Base-by-base conservation (phyloP, 2,888 invertebrate species). In the Cenopis cana region DNA sequence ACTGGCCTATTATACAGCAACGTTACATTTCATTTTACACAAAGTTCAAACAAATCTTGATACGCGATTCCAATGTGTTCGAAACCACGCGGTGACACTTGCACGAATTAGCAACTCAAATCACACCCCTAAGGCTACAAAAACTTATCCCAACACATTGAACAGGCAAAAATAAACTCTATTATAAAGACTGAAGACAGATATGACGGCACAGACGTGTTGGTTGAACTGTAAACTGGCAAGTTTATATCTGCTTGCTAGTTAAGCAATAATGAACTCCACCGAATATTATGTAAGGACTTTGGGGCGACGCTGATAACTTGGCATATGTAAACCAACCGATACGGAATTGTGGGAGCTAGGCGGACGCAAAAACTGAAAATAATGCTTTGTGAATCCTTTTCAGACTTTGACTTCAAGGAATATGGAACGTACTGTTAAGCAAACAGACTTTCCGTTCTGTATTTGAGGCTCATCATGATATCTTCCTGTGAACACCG, bases 71-170 rank as follows among this genome's bases (percentile, higher is more conserved):
- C 38, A 54, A 64, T 18, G 64, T 54, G 24, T 64, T 64, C 38
- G 54, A 54, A 64, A 64, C 64, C 54, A 36, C 52, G 24, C 64
- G 20, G 64, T 54, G 54, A 64, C 64, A 64, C 64, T 52, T 64
- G 52, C 52, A 64, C 52, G 64, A 64, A 64, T 64, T 64, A 64
- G 64, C 64, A 64, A 64, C 64, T 54, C 64, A 64, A 64, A 64
- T 64, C 55, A 29, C 55, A 29, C 64, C 38, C 64, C 52, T 54
- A 6, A 10, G 38, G 24, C 20, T 20, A 24, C n/a, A 54, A 50
- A 64, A 64, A 38, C 38, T 24, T 38, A 52, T 10, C 38, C 1
- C 6, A 11, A 38, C 52, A 20, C 1, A 36, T 8, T n/a, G 8
- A 8, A 52, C 49, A 20, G 20, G 10, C 6, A 6, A 24, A n/a